Evolutionary conservation across 2,888 invertebrate species (phyloP).

Genomic region (Heliconius cydno): DNA sequence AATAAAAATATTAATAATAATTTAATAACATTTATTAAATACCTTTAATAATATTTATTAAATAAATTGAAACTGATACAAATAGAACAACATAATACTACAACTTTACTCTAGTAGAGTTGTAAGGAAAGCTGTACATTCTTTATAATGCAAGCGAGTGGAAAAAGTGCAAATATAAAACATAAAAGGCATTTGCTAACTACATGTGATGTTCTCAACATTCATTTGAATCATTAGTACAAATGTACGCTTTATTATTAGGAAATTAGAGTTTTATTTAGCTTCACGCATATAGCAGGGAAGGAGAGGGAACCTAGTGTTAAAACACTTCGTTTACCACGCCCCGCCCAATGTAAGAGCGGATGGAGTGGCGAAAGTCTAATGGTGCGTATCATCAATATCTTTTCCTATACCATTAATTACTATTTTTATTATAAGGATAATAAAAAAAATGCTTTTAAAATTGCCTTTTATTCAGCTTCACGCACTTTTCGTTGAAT

Average conservation of each 20-base stretch:
- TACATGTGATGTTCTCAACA: conserved; percentile 4
- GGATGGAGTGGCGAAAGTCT: no score
- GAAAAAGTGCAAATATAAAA: conserved; percentile 23
- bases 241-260: neutral
- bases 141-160: conserved; percentile 22
- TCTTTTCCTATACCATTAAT: no score
- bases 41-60: neutral
- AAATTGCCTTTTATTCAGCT: no score
- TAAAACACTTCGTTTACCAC: neutral
- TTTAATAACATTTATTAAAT: neutral
- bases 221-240: conserved; percentile 13
- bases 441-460: no score
- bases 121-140: conserved; percentile 4
- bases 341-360: neutral
- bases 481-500: no score
- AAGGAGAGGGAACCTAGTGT: neutral
- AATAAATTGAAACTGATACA: neutral
- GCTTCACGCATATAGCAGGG: neutral
- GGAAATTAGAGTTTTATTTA: neutral
- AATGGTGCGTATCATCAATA: no score
- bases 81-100: neutral
- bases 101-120: conserved; percentile 1
- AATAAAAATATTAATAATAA: neutral
- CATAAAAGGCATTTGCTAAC: conserved; percentile 8
- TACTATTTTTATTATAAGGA: no score